Evolutionary conservation across 2,888 invertebrate species (phyloP), one percentile per base, ranked within the genome.

Genomic region (Aphodius sticticus): DNA sequence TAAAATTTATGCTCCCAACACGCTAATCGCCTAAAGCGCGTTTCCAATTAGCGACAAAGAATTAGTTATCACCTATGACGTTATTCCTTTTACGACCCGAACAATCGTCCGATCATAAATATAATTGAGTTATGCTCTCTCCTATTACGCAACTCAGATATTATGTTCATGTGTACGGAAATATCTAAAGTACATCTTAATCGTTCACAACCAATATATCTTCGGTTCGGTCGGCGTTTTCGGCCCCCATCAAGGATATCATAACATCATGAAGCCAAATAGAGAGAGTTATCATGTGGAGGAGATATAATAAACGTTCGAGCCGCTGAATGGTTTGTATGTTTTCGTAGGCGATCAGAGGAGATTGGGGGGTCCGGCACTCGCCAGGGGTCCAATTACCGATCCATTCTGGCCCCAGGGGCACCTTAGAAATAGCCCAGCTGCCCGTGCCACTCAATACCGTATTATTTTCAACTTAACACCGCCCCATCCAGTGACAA

Each of bases 341-440:
- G 26, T 26, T 75, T 38, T n/a, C 70, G 78, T 74, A 78, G 72
- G 77, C 80, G 76, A 80, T 80, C 80, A 69, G 70, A 70, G 72
- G 78, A 78, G 78, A 80, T 53, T 81, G 86, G 87, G 86, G 87
- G 83, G 85, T 85, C 83, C 76, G 78, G 82, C 76, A 79, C 84
- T 38, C 87, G 82, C 81, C 87, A 85, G 88, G 89, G 87, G 88
- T 88, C 89, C 89, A 89, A 89, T 89, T 89, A 89, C 87, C 87
- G 85, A 86, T 85, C 89, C 87, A 88, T 89, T 89, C 88, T 86
- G 81, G 84, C 83, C 86, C 83, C 85, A 82, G 77, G 80, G 80
- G 77, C 74, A 77, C 77, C 78, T 76, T 76, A 53, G 74, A 72
- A 77, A 69, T 75, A 72, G 78, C 53, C 78, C 82, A 82, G 81